Evolutionary conservation across 2,797 vertebrate species (phyloP), one percentile per base, ranked within the genome.

Genomic region (Alfaro cultratus): DNA sequence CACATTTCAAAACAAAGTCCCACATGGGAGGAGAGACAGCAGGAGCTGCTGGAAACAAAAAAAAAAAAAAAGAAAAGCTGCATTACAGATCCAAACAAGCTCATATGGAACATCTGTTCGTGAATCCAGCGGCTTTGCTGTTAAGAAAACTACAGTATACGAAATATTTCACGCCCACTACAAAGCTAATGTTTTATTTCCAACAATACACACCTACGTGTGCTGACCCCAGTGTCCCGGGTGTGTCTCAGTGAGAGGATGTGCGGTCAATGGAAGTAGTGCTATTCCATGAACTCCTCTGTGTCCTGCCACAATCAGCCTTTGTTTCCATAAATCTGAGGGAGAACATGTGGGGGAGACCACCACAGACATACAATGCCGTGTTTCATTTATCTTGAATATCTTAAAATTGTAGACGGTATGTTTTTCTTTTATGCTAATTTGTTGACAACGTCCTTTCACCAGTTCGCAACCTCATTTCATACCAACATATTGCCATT

Each of bases 271-370:
- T 87, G 75, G 76, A 62, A 79, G 55, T 47, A 73, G 81, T 68
- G 77, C 80, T 75, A 73, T 83, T 70, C 70, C 74, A 73, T 75
- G 79, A 84, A 91, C 88, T 83, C 81, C 77, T 86, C 43, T 74
- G 78, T 43, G 82, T 88, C 76, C 79, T 78, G 84, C 85, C 73
- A 91, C 88, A 92, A 86, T 88, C 45, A 64, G 82, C 81, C 87
- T 88, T 90, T 91, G 83, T 92, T 83, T 83, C 68, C 57, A 78
- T 81, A 60, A 36, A 76, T 81, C 60, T 79, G 46, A 64, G 79
- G 74, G 83, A 79, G 73, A 49, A 78, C 78, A 83, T 86, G 83
- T 80, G 83, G 62, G 79, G 76, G 88, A 80, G 83, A 77, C 41
- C 31, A 23, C 53, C n/a, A 31, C 64, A 71, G 75, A 79, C 74